Conservation (phyloP, 2,888 invertebrate species). For the Frankliniella fusca region DNA sequence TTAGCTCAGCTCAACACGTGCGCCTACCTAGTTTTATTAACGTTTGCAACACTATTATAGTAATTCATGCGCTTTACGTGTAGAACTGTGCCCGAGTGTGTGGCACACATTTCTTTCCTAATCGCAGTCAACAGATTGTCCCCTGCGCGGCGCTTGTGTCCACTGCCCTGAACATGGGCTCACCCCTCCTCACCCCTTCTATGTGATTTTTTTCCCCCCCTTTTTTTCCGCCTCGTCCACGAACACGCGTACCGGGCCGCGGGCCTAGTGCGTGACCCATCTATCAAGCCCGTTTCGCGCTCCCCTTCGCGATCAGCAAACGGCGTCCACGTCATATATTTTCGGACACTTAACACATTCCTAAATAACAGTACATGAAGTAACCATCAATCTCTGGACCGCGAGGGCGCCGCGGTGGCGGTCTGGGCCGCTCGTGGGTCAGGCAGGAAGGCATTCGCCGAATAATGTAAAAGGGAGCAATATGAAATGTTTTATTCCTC, state of each 20-base stretch:
- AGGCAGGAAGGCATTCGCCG: too few species aligned
- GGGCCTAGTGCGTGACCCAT: neutral
- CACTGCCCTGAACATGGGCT: neutral
- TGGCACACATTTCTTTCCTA: neutral
- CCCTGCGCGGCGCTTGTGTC: neutral
- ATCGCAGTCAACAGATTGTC: conserved; percentile 9
- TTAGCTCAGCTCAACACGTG: too few species aligned
- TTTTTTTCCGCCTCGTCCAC: neutral
- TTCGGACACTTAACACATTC: conserved; percentile 9
- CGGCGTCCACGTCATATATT: neutral
- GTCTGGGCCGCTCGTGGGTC: too few species aligned
- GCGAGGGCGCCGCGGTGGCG: neutral
- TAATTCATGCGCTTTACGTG: too few species aligned
- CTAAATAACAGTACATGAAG: conserved; percentile 20
- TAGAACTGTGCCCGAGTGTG: too few species aligned
- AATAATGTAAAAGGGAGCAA: too few species aligned
- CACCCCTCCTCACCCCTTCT: neutral
- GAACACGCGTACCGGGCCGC: neutral
- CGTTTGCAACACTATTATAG: too few species aligned
- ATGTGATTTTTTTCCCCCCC: neutral
- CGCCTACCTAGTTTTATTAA: too few species aligned
- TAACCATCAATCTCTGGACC: neutral
- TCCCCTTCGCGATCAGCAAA: neutral
- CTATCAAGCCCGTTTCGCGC: neutral
- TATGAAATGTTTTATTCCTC: too few species aligned